Conservation (phyloP, 2,888 invertebrate species). For the Iselma pallidipennis region DNA sequence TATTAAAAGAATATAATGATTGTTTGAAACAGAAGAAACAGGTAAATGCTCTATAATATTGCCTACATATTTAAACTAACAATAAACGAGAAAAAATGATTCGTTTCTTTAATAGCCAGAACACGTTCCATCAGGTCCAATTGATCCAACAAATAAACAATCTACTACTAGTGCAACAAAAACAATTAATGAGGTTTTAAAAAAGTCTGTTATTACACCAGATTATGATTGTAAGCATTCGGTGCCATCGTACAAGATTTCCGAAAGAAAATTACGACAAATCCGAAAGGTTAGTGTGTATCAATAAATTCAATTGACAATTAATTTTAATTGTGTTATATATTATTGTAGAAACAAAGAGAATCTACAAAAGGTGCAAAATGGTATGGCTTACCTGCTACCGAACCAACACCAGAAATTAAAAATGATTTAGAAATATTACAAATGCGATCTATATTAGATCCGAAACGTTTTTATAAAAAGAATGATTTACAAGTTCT, state of each 20-base stretch:
- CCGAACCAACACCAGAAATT: slow-evolving; percentile 86
- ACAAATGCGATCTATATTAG: slow-evolving; percentile 88
- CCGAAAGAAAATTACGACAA: slow-evolving; percentile 62
- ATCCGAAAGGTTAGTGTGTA: slow-evolving; percentile 58
- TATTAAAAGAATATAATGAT: slow-evolving; percentile 35
- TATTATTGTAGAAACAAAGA: slow-evolving; percentile 63
- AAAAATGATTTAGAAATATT: slow-evolving; percentile 86
- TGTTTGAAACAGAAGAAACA: slow-evolving; percentile 13
- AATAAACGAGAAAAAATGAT: slow-evolving; percentile 51
- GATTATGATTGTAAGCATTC: slow-evolving; percentile 68
- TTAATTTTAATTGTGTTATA: not conserved
- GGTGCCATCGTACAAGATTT: slow-evolving; percentile 64
- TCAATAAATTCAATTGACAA: too few species aligned
- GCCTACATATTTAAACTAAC: too few species aligned
- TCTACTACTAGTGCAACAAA: too few species aligned
- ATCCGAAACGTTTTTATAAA: slow-evolving; percentile 95
- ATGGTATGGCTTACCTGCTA: slow-evolving; percentile 90
- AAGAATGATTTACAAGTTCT: slow-evolving; percentile 83
- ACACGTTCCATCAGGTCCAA: not conserved
- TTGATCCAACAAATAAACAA: not conserved
- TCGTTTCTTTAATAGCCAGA: too few species aligned
- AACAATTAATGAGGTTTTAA: slow-evolving; percentile 62
- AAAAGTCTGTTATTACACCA: slow-evolving; percentile 65
- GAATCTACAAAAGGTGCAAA: slow-evolving; percentile 80
- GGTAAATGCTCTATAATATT: not conserved